Conservation (phyloP, 2,797 vertebrate species). For the Esox masquinongy region DNA sequence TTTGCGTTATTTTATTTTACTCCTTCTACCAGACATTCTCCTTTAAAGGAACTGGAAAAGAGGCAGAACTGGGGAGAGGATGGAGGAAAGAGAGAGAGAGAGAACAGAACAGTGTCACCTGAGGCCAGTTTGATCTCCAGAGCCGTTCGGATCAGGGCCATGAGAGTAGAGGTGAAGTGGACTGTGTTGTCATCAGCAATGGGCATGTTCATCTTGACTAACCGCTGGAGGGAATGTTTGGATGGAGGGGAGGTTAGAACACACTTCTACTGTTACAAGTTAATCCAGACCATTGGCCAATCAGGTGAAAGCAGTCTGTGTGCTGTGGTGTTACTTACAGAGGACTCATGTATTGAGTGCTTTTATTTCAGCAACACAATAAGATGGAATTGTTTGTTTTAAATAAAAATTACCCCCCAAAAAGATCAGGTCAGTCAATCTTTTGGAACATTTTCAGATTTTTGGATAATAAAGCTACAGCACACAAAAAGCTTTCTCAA, state of each 20-base stretch:
- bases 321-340: conserved; percentile 40
- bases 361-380: neutral
- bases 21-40: too few species aligned
- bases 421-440: neutral
- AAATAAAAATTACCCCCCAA: neutral
- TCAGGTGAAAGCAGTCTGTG: conserved; percentile 72
- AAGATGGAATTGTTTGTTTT: neutral
- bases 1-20: too few species aligned
- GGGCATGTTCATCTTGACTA: conserved; percentile 97
- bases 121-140: conserved; percentile 91
- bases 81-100: neutral
- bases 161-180: conserved; percentile 93
- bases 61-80: neutral
- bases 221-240: conserved; percentile 73
- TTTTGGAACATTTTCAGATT: conserved; percentile 13
- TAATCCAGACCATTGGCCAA: conserved; percentile 39
- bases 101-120: conserved; percentile 67
- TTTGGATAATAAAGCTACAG: conserved; percentile 35
- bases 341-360: conserved; percentile 1
- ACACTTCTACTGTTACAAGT: conserved; percentile 14
- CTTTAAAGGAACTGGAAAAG: neutral
- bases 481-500: conserved; percentile 75
- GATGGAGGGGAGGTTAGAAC: conserved; percentile 24
- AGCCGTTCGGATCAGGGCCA: conserved; percentile 93
- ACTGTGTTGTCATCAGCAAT: conserved; percentile 89